Percentiles rank a stretch among this genome's conserved stretches.
Conservation (phyloP, 1,140 invertebrate species). For the Drosophila yakuba region DNA sequence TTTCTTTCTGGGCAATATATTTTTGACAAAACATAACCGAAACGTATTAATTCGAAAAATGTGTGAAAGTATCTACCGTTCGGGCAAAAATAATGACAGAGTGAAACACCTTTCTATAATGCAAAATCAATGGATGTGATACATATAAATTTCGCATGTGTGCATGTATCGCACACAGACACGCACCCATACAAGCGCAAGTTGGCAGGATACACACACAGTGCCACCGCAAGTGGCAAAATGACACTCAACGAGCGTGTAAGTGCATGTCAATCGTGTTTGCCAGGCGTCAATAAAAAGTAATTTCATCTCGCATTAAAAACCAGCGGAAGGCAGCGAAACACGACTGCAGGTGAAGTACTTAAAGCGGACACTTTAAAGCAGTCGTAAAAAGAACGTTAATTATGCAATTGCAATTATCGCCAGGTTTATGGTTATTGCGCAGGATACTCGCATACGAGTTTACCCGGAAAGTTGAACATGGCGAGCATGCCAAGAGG, state of each 20-base stretch:
- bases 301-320: slow-evolving; percentile 63
- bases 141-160: slow-evolving; percentile 29
- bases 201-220: neutral
- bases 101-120: slow-evolving; percentile 1
- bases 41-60: too few relatives aligned
- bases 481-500: neutral
- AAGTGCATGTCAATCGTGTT: slow-evolving; percentile 74
- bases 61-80: too few relatives aligned
- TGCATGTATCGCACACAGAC: slow-evolving; percentile 4
- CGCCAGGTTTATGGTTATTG: slow-evolving; percentile 29
- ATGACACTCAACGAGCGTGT: slow-evolving; percentile 54
- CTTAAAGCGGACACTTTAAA: slow-evolving; percentile 38
- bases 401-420: slow-evolving; percentile 28
- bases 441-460: neutral
- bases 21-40: too few relatives aligned
- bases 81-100: neutral
- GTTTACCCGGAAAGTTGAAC: neutral
- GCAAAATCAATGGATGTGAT: slow-evolving; percentile 16
- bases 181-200: neutral
- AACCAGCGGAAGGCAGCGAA: slow-evolving; percentile 14
- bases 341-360: slow-evolving; percentile 26
- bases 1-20: too few relatives aligned
- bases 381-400: slow-evolving; percentile 24
- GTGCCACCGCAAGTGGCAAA: slow-evolving; percentile 41
- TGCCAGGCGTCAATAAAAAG: slow-evolving; percentile 59